Base-by-base conservation (phyloP, 2,797 vertebrate species). In the Onychomys arenicola region DNA sequence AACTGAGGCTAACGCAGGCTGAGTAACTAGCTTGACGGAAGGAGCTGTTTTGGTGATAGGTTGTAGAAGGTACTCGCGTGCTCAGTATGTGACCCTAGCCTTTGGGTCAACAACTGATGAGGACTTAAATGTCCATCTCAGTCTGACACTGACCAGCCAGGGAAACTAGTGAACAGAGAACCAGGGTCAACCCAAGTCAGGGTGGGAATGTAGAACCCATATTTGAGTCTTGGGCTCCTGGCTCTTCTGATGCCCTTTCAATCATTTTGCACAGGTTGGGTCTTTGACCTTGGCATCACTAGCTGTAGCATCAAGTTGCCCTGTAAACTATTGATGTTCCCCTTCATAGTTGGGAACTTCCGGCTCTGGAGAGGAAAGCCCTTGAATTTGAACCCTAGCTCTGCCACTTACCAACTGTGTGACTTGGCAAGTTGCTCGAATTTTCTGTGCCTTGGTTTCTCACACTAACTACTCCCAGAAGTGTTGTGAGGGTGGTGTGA, bases 381-480 rank as follows among this genome's bases (percentile, higher is more conserved):
- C 49, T 92, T 90, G 78, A 25, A 25, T 85, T 86, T 94, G 75
- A 93, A 87, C 61, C 43, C 69, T 55, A 73, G 19, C 17, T 67
- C 29, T 93, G 23, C 37, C 19, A 84, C 87, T 65, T 37, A 32
- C 9, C 21, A 67, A 69, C 49, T 87, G 3, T 93, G 75, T 91
- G 86, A 76, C 78, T 75, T 69, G 49, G 32, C n/a, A 88, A 89
- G 86, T 92, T 84, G 63, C 25, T 83, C 80, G 71, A 87, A 76
- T 40, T 73, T 23, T 27, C 16, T 46, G 46, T 77, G 55, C 92
- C 55, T 92, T 40, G 23, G 16, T 78, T 95, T 93, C 87, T 90
- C 63, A 73, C 8, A 90, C 67, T 76, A 16, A 55, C 59, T 32
- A 43, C 52, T 88, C 52, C 37, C 21, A 17, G 27, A 43, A 43